Conservation (phyloP, 2,113 vertebrate species). For the Dicaeum eximium region DNA sequence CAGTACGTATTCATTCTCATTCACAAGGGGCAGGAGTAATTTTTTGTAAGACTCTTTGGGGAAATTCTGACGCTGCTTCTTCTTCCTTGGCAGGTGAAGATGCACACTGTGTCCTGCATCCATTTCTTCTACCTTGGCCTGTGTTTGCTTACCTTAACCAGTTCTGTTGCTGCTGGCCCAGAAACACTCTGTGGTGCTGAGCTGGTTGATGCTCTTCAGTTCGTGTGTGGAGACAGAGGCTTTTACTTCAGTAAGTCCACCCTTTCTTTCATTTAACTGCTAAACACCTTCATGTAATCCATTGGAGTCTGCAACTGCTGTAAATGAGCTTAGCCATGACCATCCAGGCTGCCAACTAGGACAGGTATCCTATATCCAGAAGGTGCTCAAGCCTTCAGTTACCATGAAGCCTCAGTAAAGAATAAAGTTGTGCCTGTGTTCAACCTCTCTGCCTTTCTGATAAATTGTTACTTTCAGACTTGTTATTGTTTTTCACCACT, state of each 20-base stretch:
- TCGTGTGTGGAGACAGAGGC: slow-evolving; percentile 97
- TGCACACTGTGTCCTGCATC: slow-evolving; percentile 85
- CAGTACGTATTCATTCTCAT: neutral
- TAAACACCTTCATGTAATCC: slow-evolving; percentile 43
- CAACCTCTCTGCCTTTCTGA: neutral
- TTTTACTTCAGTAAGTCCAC: slow-evolving; percentile 99
- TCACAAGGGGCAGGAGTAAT: neutral
- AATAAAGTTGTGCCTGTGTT: neutral
- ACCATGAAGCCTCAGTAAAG: neutral
- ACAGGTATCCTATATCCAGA: neutral
- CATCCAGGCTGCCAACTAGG: neutral
- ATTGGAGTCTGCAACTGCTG: slow-evolving; percentile 12
- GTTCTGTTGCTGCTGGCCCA: slow-evolving; percentile 81
- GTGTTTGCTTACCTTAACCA: slow-evolving; percentile 93
- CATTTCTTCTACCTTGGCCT: slow-evolving; percentile 94
- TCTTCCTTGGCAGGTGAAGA: slow-evolving; percentile 82
- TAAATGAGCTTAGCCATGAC: neutral
- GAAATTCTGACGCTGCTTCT: slow-evolving; percentile 47
- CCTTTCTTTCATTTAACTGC: slow-evolving; percentile 71
- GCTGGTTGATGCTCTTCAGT: slow-evolving; percentile 98
- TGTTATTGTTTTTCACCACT: neutral
- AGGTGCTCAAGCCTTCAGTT: neutral
- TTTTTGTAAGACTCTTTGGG: neutral
- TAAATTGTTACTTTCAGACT: neutral
- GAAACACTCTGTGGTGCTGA: slow-evolving; percentile 98